Evolutionary conservation across 2,888 invertebrate species (phyloP).

Genomic region (Torymus texanus): DNA sequence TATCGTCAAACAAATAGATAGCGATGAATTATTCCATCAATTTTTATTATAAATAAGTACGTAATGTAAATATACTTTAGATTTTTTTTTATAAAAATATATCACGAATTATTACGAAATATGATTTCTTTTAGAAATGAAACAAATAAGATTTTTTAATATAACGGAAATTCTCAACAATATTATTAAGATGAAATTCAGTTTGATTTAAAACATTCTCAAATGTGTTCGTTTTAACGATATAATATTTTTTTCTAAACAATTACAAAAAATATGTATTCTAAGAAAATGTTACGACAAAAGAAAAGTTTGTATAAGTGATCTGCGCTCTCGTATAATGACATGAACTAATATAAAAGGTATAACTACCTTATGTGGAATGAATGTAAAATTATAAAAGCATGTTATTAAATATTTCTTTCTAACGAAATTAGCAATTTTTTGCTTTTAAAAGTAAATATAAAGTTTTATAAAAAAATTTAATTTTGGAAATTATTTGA

Average conservation of each 20-base stretch:
- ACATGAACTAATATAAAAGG: constrained; percentile 13
- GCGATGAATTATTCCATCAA: constrained; percentile 21
- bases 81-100: constrained; percentile 29
- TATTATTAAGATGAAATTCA: too few relatives aligned
- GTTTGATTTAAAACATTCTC: too few relatives aligned
- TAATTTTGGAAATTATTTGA: background rate
- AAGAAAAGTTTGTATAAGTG: background rate
- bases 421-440: background rate
- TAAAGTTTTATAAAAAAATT: background rate
- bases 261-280: background rate
- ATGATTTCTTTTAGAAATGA: too few relatives aligned
- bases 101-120: constrained; percentile 1
- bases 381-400: constrained; percentile 24
- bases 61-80: constrained; percentile 46
- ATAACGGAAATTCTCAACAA: too few relatives aligned
- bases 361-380: constrained; percentile 14
- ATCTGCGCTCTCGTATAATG: constrained; percentile 11
- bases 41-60: constrained; percentile 29
- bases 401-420: background rate
- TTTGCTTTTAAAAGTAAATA: background rate
- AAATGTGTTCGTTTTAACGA: background rate
- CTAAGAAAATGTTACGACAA: background rate
- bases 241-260: background rate
- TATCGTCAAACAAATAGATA: constrained; percentile 28
- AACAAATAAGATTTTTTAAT: too few relatives aligned